These are phyloP conservation scores for Eumacrocentrus americanus DNA, from an alignment of 2,888 invertebrate genomes.

Conservation along the genomic window DNA sequence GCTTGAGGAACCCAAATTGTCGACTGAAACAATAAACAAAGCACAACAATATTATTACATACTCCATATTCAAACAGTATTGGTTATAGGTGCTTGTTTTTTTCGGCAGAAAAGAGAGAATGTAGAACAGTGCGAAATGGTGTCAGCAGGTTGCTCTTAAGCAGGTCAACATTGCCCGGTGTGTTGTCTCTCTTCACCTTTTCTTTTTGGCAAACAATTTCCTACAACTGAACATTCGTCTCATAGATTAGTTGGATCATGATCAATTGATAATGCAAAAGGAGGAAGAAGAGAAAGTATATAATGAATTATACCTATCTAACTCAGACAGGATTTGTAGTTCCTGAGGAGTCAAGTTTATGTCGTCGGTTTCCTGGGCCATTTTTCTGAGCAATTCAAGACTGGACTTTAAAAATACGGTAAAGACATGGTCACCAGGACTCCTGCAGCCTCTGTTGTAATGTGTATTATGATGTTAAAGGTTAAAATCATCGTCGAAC, in stretches of 20 bases:
- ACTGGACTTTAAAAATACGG: too few species aligned
- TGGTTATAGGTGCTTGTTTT: neutral
- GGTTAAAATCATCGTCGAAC: too few species aligned
- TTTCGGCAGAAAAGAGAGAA: conserved; percentile 28
- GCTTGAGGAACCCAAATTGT: conserved; percentile 87
- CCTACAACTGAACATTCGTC: neutral
- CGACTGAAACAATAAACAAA: conserved; percentile 69
- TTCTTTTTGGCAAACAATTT: neutral
- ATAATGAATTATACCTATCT: conserved; percentile 82
- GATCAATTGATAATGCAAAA: conserved; percentile 4
- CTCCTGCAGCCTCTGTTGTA: too few species aligned
- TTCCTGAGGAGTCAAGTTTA: conserved; percentile 81
- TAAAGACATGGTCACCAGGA: too few species aligned
- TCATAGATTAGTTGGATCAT: too few species aligned
- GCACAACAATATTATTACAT: conserved; percentile 5
- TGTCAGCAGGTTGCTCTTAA: conserved; percentile 55
- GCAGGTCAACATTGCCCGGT: conserved; percentile 13
- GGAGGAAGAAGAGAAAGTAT: too few species aligned
- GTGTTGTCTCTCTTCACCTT: neutral
- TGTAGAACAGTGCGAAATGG: conserved; percentile 44
- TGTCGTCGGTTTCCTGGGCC: conserved; percentile 70
- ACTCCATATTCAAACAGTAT: too few species aligned
- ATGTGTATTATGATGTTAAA: too few species aligned
- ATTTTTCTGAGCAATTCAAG: conserved; percentile 45
- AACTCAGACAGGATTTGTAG: conserved; percentile 84